phyloP scores from a whole-genome alignment of 92 coral and sea anemone genomes.

The Chrysogorgia sp. region DNA sequence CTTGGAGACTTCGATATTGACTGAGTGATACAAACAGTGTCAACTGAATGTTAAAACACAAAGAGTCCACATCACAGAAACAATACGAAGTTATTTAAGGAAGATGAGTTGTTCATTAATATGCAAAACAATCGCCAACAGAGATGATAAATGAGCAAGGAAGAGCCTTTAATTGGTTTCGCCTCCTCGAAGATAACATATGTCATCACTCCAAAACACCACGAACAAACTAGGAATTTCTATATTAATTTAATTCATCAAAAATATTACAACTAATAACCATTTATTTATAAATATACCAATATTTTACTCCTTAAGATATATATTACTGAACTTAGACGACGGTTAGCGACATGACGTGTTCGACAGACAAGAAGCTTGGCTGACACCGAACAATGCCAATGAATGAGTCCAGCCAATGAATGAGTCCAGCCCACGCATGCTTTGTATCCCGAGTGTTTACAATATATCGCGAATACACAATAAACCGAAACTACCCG shows the following conservation, averaged over 20 bases:
- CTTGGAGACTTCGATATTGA: no score
- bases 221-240: background rate
- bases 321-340: background rate
- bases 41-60: no score
- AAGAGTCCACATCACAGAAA: background rate
- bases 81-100: background rate
- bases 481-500: background rate
- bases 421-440: slow-evolving; percentile 1
- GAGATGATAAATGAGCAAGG: background rate
- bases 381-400: background rate
- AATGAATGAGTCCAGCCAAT: background rate
- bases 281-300: background rate
- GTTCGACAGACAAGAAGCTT: background rate
- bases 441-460: background rate
- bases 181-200: background rate
- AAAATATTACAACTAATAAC: background rate
- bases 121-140: background rate
- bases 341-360: background rate
- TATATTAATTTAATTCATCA: background rate
- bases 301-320: background rate
- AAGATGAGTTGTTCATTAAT: background rate
- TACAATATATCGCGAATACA: background rate
- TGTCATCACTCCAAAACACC: no score
- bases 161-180: background rate
- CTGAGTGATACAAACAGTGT: no score